Conservation (phyloP, 1,140 invertebrate species). For the Aphelenchoides avenae region DNA sequence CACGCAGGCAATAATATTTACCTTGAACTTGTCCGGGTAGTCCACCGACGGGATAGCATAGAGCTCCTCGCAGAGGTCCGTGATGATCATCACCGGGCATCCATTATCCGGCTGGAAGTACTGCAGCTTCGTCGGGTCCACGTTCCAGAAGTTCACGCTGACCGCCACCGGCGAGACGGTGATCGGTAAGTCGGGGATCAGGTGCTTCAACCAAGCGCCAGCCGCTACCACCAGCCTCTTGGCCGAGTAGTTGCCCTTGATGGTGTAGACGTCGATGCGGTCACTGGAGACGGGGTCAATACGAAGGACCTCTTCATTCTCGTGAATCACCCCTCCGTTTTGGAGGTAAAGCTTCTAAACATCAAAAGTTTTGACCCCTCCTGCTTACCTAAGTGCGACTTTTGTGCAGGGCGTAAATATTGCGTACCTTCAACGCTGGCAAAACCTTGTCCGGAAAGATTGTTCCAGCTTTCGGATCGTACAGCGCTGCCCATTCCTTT, state of each 20-base stretch:
- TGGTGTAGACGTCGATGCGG: too few relatives aligned
- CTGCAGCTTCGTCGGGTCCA: conserved; percentile 14
- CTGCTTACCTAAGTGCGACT: too few relatives aligned
- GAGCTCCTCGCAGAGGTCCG: conserved; percentile 35
- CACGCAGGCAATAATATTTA: too few relatives aligned
- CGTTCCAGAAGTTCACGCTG: conserved; percentile 42
- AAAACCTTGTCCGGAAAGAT: conserved; percentile 37
- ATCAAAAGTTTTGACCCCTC: too few relatives aligned
- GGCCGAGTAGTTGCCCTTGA: conserved; percentile 10
- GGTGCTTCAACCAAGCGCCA: conserved; percentile 34
- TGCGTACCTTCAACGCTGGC: conserved; percentile 26
- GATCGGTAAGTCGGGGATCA: conserved; percentile 38
- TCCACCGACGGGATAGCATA: conserved; percentile 44
- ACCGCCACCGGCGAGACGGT: conserved; percentile 22
- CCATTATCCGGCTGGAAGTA: conserved; percentile 24
- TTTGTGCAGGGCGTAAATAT: too few relatives aligned
- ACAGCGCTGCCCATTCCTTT: conserved; percentile 30
- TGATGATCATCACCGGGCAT: conserved; percentile 43
- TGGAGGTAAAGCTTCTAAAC: too few relatives aligned
- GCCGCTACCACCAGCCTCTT: conserved; percentile 35
- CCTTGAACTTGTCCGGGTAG: conserved; percentile 44
- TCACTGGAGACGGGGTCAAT: too few relatives aligned
- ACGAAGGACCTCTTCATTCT: too few relatives aligned
- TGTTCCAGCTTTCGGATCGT: conserved; percentile 38
- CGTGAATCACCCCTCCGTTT: too few relatives aligned